A percentile compares a stretch with the other conserved stretches of the same genome.
Evolutionary conservation across 2,797 vertebrate species (phyloP).

Genomic region (Rhyacichthys aspro): DNA sequence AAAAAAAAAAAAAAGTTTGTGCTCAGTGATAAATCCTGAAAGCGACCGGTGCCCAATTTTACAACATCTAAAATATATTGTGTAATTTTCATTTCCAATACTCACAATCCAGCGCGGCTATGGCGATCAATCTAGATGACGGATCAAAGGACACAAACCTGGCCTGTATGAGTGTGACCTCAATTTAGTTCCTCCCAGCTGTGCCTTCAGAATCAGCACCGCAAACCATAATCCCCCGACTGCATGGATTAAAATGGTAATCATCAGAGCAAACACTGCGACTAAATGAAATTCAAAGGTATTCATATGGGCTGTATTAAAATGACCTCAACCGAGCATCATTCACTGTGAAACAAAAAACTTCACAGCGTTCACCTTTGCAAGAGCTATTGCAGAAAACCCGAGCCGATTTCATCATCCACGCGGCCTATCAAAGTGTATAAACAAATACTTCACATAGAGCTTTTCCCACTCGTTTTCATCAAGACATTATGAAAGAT

Average conservation of each 20-base stretch:
- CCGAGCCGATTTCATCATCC: conserved; percentile 59
- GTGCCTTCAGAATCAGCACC: conserved; percentile 42
- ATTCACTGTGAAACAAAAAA: conserved; percentile 43
- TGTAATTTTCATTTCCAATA: conserved; percentile 21
- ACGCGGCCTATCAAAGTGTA: conserved; percentile 24
- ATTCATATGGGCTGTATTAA: conserved; percentile 51
- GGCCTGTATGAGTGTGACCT: conserved; percentile 54
- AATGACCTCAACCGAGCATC: conserved; percentile 47
- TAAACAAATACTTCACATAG: conserved; percentile 36
- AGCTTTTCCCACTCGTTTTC: neutral
- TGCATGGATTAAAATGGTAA: conserved; percentile 69
- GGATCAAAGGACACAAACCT: conserved; percentile 50
- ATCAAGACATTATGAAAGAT: conserved; percentile 20
- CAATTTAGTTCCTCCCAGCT: conserved; percentile 59
- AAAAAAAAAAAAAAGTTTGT: no score
- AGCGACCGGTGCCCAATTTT: no score
- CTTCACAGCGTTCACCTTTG: conserved; percentile 45
- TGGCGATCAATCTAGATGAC: conserved; percentile 27
- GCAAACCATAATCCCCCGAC: conserved; percentile 60
- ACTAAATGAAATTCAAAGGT: conserved; percentile 61
- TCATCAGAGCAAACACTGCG: conserved; percentile 62
- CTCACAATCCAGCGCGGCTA: conserved; percentile 20
- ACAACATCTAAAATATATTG: conserved; percentile 11
- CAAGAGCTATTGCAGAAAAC: conserved; percentile 47
- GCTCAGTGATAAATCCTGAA: no score